Base-by-base conservation (phyloP, 2,888 invertebrate species). In the Cheiracanthium punctorium region DNA sequence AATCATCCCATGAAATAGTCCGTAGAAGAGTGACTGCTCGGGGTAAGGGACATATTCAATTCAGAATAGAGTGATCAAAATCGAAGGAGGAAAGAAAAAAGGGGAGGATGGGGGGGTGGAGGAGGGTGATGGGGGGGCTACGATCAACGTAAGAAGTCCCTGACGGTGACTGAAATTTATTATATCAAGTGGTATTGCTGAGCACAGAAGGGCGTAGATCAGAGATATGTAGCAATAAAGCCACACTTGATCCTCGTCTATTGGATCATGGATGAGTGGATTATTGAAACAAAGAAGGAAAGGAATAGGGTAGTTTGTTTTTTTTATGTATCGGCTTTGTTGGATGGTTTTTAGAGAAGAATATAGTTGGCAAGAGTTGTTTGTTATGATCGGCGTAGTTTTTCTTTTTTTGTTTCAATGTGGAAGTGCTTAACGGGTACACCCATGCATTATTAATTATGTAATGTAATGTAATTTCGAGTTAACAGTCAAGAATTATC, bases 1-100 rank as follows among this genome's bases (percentile, higher is more conserved):
- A 64, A 75, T 75, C 75, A 75, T 64, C 48, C 52, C 67, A 65
- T 74, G 73, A 81, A 81, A 81, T 81, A 81, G 80, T 81, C 80
- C 80, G 30, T 81, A 73, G 52, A 41, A 30, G 64, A 41, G 71
- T 71, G 80, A 80, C 80, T 71, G 71, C 8, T 12, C 17, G 17
- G 28, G 43, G 37, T 33, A 24, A 71, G 20, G 71, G 17, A 71
- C 32, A 67, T 67, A 58, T 24, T 58, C 58, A 58, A 58, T 58
- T 58, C 58, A 24, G 58, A 24, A 24, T 58, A 17, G 58, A 24
- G 58, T 58, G 58, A 58, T 58, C 58, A 58, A 58, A 58, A 58
- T 58, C 58, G 58, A 24, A 24, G 24, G 58, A 17, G 4, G n/a
- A n/a, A n/a, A n/a, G n/a, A n/a, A n/a, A n/a, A n/a, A n/a, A n/a